These are phyloP conservation scores for Hippocampus mohnikei DNA, from an alignment of 2,113 vertebrate species.

Conservation along the genomic window DNA sequence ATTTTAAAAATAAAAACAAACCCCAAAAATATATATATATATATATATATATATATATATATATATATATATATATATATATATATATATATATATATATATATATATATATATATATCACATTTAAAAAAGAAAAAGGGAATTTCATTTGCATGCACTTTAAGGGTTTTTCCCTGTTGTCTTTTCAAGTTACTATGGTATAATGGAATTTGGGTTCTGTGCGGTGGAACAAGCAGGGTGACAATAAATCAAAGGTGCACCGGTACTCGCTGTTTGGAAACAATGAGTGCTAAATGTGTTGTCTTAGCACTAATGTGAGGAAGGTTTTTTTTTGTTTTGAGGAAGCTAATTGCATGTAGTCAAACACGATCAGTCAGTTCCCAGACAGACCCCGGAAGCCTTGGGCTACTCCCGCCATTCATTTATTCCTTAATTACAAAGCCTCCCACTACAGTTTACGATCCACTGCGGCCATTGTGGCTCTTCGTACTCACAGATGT, in stretches of 20 bases:
- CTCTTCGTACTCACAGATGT: neutral
- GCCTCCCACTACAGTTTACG: neutral
- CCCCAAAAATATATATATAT: neutral
- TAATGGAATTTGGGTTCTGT: neutral
- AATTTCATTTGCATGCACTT: neutral
- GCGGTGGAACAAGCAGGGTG: neutral
- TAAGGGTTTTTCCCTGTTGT: neutral
- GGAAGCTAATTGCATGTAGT: neutral
- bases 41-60: neutral
- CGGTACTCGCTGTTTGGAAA: neutral
- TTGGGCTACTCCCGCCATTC: neutral
- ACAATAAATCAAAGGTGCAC: conserved; percentile 2
- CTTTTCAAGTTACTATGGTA: neutral
- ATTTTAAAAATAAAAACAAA: too few species aligned
- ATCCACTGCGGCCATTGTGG: neutral
- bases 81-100: neutral
- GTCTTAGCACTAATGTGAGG: neutral
- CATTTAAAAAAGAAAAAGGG: too few species aligned
- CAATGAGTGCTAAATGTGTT: neutral
- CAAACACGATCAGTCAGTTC: neutral
- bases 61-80: neutral
- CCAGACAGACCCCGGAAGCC: neutral
- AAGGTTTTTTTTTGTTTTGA: neutral
- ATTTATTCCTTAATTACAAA: neutral
- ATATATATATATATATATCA: neutral